These are phyloP conservation scores for Falco biarmicus DNA, from an alignment of 2,797 vertebrate genomes.

Conservation along the genomic window DNA sequence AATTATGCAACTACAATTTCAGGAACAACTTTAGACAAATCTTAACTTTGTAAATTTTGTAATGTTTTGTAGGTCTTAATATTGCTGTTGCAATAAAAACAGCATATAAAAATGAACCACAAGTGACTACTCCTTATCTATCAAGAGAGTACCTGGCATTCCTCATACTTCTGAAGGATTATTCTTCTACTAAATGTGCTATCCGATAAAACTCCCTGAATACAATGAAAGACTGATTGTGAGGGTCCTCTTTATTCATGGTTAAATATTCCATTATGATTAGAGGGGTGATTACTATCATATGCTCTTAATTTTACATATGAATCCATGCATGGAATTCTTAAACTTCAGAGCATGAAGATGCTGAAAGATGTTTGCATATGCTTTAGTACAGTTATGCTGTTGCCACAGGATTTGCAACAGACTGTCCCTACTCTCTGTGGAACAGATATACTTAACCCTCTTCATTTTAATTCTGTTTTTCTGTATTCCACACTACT, in stretches of 20 bases:
- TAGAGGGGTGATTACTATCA: not conserved
- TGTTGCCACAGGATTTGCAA: not conserved
- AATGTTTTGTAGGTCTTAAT: not conserved
- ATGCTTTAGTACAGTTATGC: not conserved
- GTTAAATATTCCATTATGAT: not conserved
- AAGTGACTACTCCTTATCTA: not conserved
- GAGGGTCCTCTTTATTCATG: not conserved
- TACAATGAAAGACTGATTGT: not conserved
- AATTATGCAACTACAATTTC: slow-evolving; percentile 15
- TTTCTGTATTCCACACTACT: not conserved
- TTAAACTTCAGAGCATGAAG: not conserved
- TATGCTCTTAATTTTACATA: not conserved
- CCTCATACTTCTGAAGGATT: not conserved
- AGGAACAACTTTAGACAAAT: not conserved
- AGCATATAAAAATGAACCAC: not conserved
- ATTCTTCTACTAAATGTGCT: not conserved
- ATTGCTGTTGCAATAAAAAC: not conserved
- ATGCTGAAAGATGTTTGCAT: not conserved
- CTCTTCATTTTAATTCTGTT: not conserved
- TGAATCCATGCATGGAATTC: not conserved
- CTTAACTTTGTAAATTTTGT: slow-evolving; percentile 6
- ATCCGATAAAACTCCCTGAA: not conserved
- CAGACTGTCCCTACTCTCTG: not conserved
- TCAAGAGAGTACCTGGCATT: not conserved
- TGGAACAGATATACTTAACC: not conserved